Percentiles rank a stretch among this genome's conserved stretches.
Conservation (phyloP, 1,140 invertebrate genomes). For the Sesamia nonagrioides region DNA sequence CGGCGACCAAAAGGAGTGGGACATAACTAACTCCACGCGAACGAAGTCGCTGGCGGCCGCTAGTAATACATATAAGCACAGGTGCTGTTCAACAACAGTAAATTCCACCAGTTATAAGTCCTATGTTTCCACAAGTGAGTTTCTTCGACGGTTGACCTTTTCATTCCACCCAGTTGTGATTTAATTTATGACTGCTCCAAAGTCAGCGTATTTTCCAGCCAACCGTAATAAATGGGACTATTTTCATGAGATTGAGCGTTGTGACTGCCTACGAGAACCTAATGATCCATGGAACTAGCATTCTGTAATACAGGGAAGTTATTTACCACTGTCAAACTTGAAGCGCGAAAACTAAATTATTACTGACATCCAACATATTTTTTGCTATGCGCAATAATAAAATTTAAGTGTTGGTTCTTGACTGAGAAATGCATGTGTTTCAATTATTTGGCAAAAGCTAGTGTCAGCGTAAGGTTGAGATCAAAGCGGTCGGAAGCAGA, state of each 20-base stretch:
- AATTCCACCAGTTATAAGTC: too few species aligned
- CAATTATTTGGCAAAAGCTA: conserved; percentile 30
- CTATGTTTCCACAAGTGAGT: too few species aligned
- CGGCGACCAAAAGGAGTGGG: too few species aligned
- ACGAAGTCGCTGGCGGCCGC: too few species aligned
- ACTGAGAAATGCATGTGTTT: background rate
- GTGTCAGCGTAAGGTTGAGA: conserved; percentile 29
- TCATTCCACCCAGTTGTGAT: too few species aligned
- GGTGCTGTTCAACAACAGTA: too few species aligned
- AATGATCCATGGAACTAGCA: background rate
- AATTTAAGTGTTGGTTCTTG: conserved; percentile 12
- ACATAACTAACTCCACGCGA: too few species aligned
- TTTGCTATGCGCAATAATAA: background rate
- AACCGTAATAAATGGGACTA: background rate
- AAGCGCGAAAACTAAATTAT: background rate
- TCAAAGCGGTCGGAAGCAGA: conserved; percentile 45
- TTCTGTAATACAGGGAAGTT: background rate
- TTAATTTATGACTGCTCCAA: too few species aligned
- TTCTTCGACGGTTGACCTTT: too few species aligned
- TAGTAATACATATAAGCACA: too few species aligned
- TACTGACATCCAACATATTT: background rate
- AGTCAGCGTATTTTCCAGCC: background rate
- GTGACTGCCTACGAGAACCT: background rate
- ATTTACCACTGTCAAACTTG: background rate
- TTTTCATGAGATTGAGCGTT: background rate